phyloP scores from a whole-genome alignment of 2,888 invertebrate genomes.

The Eupithecia centaureata region DNA sequence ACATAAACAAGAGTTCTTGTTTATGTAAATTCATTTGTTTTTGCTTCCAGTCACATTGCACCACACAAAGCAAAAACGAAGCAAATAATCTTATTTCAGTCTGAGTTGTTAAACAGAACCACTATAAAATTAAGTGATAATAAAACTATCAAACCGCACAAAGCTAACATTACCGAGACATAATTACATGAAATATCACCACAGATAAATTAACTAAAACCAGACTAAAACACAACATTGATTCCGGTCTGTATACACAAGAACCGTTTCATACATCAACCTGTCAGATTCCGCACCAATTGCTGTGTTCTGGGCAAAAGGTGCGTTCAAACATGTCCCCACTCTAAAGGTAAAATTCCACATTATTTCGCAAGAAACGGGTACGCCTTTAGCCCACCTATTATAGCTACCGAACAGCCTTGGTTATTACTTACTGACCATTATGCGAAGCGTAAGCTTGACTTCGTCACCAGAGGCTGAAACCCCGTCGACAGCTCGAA shows the following conservation, averaged over 20 bases:
- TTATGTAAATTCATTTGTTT: not conserved
- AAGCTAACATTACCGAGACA: conserved; percentile 46
- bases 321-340: conserved; percentile 70
- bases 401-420: conserved; percentile 80
- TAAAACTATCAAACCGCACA: conserved; percentile 43
- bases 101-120: conserved; percentile 19
- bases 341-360: conserved; percentile 60
- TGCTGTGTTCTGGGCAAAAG: conserved; percentile 69
- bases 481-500: conserved; percentile 75
- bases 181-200: conserved; percentile 50
- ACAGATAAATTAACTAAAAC: conserved; percentile 44
- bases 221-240: conserved; percentile 23
- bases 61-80: conserved; percentile 9
- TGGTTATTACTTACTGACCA: conserved; percentile 74
- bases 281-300: conserved; percentile 78
- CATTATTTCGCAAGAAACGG: conserved; percentile 66
- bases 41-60: conserved; percentile 3
- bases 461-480: conserved; percentile 74
- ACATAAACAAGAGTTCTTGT: too few relatives aligned
- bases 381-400: conserved; percentile 69
- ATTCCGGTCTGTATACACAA: conserved; percentile 37
- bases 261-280: conserved; percentile 73
- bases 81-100: conserved; percentile 21
- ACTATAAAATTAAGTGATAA: conserved; percentile 40
- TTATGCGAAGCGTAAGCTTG: conserved; percentile 65